A percentile compares a stretch with the other conserved stretches of the same genome.
phyloP scores from a whole-genome alignment of 1,140 invertebrate species.

The Nasonia giraulti region DNA sequence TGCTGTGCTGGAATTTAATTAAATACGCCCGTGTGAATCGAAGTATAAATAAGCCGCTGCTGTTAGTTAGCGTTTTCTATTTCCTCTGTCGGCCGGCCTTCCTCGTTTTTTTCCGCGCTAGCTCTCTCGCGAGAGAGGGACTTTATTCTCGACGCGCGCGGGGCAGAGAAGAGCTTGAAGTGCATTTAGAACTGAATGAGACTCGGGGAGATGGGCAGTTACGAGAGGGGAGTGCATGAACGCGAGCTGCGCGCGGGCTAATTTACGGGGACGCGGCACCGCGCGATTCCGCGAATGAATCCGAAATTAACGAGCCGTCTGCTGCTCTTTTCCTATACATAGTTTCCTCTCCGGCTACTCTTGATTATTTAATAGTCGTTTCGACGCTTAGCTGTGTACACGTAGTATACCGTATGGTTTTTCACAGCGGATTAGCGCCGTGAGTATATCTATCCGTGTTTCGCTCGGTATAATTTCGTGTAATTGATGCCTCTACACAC shows the following conservation, averaged over 20 bases:
- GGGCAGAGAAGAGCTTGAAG: not conserved
- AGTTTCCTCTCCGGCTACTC: not conserved
- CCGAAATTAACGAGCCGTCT: slow-evolving; percentile 37
- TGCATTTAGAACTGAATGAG: slow-evolving; percentile 27
- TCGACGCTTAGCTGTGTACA: too few species aligned
- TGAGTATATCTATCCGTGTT: too few species aligned
- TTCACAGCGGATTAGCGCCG: not conserved
- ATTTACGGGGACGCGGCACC: slow-evolving; percentile 35
- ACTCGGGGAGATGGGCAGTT: slow-evolving; percentile 15
- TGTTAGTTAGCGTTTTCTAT: slow-evolving; percentile 33
- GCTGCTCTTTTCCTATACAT: not conserved
- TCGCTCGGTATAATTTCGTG: too few species aligned
- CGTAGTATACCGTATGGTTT: not conserved
- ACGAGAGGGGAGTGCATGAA: not conserved
- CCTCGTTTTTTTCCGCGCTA: not conserved
- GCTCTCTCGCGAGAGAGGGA: not conserved
- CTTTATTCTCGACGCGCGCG: not conserved
- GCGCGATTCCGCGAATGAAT: slow-evolving; percentile 31
- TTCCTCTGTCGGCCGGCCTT: not conserved
- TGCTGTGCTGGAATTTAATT: too few species aligned
- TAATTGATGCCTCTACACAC: too few species aligned
- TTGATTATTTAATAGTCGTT: slow-evolving; percentile 12
- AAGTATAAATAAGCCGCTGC: not conserved
- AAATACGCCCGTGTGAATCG: too few species aligned
- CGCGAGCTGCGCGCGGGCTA: not conserved